Evolutionary conservation across 2,888 invertebrate genomes (phyloP).

Genomic region (Microplitis manilae): DNA sequence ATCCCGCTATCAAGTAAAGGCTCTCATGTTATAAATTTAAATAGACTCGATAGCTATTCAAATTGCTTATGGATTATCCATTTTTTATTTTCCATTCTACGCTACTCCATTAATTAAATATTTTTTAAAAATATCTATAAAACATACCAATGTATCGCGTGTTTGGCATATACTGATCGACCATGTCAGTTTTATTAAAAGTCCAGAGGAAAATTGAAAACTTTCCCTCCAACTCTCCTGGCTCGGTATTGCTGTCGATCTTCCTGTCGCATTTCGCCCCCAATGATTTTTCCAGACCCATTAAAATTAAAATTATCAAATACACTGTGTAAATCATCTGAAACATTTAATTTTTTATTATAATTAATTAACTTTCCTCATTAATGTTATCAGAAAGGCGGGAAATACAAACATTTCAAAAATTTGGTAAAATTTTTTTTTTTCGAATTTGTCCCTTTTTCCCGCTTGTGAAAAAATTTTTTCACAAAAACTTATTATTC

Average conservation of each 20-base stretch:
- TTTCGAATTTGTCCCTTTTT: too few relatives aligned
- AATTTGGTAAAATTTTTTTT: too few relatives aligned
- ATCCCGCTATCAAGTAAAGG: background rate
- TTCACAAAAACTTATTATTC: too few relatives aligned
- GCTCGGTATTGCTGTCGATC: conserved; percentile 56
- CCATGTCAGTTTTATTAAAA: conserved; percentile 62
- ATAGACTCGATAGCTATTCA: background rate
- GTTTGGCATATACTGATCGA: conserved; percentile 64
- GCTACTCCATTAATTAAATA: background rate
- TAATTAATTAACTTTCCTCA: background rate
- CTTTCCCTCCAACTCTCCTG: conserved; percentile 58
- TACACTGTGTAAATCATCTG: conserved; percentile 46
- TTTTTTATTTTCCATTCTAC: background rate
- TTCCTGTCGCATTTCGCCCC: conserved; percentile 59
- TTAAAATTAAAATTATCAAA: conserved; percentile 38
- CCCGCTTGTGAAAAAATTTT: too few relatives aligned
- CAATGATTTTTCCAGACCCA: conserved; percentile 17
- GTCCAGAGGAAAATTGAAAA: conserved; percentile 57
- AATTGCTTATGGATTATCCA: background rate
- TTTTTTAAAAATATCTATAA: background rate
- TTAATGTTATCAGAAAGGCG: too few relatives aligned
- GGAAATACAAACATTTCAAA: too few relatives aligned
- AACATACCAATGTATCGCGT: conserved; percentile 66
- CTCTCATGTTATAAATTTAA: background rate
- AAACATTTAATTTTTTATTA: conserved; percentile 12